A percentile compares a stretch with the other conserved stretches of the same genome.
phyloP scores from a whole-genome alignment of 2,797 vertebrate genomes.

The Dryobates pubescens region DNA sequence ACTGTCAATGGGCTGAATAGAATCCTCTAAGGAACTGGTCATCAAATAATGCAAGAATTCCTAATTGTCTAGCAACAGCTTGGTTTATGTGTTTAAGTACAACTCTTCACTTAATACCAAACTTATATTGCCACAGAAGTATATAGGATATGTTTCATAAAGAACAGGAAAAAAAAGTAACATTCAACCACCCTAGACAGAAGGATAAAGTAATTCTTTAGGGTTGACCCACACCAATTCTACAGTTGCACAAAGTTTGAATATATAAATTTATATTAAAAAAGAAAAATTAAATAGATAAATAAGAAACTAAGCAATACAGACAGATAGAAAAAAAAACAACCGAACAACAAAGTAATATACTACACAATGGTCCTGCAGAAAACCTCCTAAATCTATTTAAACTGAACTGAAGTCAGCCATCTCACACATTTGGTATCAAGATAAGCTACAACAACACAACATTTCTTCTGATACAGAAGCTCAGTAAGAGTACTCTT shows the following conservation, averaged over 20 bases:
- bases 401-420: not conserved
- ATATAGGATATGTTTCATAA: not conserved
- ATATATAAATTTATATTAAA: not conserved
- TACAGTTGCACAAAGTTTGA: not conserved
- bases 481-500: not conserved
- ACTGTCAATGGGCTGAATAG: not conserved
- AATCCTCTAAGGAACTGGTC: not conserved
- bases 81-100: not conserved
- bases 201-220: not conserved
- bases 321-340: not conserved
- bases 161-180: not conserved
- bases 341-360: not conserved
- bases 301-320: not conserved
- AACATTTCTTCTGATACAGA: not conserved
- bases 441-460: not conserved
- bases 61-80: slow-evolving; percentile 3
- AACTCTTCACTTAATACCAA: not conserved
- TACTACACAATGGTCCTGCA: not conserved
- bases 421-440: not conserved
- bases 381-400: not conserved
- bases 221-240: not conserved
- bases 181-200: not conserved
- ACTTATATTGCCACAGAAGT: not conserved
- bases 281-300: not conserved
- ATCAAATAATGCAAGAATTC: not conserved